Evolutionary conservation across 1,140 invertebrate genomes (phyloP), one percentile per base, ranked within the genome.

Genomic region (Mactra quadrangularis): DNA sequence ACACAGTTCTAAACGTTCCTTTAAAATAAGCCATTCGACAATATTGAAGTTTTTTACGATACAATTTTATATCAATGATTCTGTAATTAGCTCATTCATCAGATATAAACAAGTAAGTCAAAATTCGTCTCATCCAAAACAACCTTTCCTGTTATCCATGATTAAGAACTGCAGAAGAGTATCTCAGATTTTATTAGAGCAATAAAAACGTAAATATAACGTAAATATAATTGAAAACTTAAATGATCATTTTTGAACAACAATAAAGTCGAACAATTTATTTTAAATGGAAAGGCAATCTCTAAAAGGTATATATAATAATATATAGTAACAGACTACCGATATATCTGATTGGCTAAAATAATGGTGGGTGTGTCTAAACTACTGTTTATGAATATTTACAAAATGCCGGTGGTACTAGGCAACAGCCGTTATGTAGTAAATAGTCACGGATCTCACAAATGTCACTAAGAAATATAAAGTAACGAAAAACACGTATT

Each of bases 341-440:
- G 1, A 29, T 47, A 68, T 68, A 68, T 68, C 41, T 68, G 64
- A 68, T 38, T 25, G 41, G 64, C 64, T 68, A 68, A 68, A 31
- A 68, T 41, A 7, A 64, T 52, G 64, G 27, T 31, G 3, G 45
- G 33, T 50, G 64, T 22, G 45, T 29, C 41, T 50, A 31, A 52
- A 3, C 64, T 68, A 68, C 45, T 47, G 17, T 68, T 11, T 41
- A 68, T 68, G 64, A 47, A 13, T 50, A 68, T 68, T 50, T 68
- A 52, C 45, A 68, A 50, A n/a, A 68, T 68, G 64, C 15, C 38
- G 38, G 64, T 68, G 64, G 64, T 68, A 41, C 64, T 41, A 47
- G 29, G 64, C 64, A 41, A 68, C 64, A 68, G 27, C 45, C 64
- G 45, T 47, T 68, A 7, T 7, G 64, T 47, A 68, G n/a, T n/a